Conservation (phyloP, 2,888 invertebrate genomes). For the Halocaridina rubra region DNA sequence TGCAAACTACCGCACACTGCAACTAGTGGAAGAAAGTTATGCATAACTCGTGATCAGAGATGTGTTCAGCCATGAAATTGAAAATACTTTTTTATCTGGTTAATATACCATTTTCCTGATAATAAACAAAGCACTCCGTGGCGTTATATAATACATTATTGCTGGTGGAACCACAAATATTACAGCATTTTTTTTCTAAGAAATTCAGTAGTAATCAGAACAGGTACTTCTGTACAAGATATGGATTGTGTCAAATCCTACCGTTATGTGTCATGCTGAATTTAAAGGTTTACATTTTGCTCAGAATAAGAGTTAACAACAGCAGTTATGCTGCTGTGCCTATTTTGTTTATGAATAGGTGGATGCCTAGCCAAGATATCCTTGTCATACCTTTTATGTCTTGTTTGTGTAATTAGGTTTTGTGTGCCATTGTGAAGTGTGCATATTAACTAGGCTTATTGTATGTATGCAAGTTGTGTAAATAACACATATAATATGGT, state of each 20-base stretch:
- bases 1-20: background rate
- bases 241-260: too few species aligned
- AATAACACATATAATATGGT: too few species aligned
- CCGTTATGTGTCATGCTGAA: too few species aligned
- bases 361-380: slow-evolving; percentile 5
- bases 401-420: background rate
- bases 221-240: background rate
- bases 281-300: slow-evolving; percentile 25
- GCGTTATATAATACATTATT: background rate
- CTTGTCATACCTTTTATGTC: background rate
- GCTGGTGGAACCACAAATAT: background rate
- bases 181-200: background rate
- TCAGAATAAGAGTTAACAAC: background rate
- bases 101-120: background rate
- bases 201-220: background rate
- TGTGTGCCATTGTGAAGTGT: slow-evolving; percentile 45
- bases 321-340: slow-evolving; percentile 13
- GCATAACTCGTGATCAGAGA: background rate
- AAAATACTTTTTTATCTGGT: background rate
- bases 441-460: too few species aligned
- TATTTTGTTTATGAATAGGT: slow-evolving; percentile 18
- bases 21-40: background rate
- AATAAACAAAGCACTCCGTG: background rate
- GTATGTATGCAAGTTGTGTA: too few species aligned
- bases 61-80: background rate